Conservation (phyloP, 1,140 invertebrate species). For the Parasteatoda tepidariorum region DNA sequence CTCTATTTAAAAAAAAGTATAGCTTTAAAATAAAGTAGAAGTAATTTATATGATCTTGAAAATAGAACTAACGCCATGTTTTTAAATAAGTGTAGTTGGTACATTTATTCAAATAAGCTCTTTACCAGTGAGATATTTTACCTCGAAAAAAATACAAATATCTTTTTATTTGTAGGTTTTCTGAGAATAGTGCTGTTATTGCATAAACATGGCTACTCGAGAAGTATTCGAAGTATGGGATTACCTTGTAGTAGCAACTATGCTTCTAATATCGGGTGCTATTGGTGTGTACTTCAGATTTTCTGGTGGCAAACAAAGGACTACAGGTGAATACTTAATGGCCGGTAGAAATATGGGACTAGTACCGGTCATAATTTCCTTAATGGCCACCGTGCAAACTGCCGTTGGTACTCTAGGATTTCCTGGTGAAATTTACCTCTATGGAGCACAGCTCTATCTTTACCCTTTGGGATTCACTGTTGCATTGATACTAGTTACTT, state of each 20-base stretch:
- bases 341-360: slow-evolving; percentile 85
- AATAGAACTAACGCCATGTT: no score
- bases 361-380: slow-evolving; percentile 82
- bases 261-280: slow-evolving; percentile 80
- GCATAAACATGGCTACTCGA: neutral
- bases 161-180: no score
- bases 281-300: slow-evolving; percentile 69
- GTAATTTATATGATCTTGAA: no score
- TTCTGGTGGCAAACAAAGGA: slow-evolving; percentile 64
- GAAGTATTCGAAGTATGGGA: slow-evolving; percentile 68
- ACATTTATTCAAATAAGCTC: no score
- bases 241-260: slow-evolving; percentile 76
- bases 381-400: slow-evolving; percentile 76
- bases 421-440: slow-evolving; percentile 66
- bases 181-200: no score
- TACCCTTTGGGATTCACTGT: slow-evolving; percentile 46
- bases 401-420: slow-evolving; percentile 70
- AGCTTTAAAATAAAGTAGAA: no score
- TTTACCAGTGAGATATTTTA: no score
- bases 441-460: slow-evolving; percentile 64
- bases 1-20: no score
- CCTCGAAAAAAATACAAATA: no score
- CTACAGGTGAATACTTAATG: slow-evolving; percentile 82
- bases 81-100: no score
- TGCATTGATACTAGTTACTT: slow-evolving; percentile 26